A percentile compares a stretch with the other conserved stretches of the same genome.
Evolutionary conservation across 2,113 vertebrate genomes (phyloP).

Genomic region (Callithrix jacchus): DNA sequence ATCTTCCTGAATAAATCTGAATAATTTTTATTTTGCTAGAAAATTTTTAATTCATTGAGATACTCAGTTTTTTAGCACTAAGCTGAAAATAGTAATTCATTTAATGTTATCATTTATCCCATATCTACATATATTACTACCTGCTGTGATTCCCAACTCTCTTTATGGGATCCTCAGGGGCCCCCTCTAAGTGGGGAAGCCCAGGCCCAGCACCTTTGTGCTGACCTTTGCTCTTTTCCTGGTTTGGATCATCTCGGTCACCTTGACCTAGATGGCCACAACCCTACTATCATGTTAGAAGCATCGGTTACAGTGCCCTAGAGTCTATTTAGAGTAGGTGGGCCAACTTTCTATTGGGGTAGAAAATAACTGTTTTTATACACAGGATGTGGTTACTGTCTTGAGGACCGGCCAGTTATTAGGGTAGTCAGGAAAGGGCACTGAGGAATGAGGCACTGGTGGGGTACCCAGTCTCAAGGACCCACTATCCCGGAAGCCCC

Average conservation of each 20-base stretch:
- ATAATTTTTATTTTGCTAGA: conserved; percentile 10
- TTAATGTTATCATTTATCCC: not conserved
- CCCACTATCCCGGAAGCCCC: not conserved
- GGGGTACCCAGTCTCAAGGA: not conserved
- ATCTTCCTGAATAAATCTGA: not conserved
- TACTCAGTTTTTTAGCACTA: not conserved
- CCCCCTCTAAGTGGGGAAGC: not conserved
- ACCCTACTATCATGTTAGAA: not conserved
- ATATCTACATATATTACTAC: not conserved
- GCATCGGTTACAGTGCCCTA: not conserved
- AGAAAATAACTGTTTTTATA: not conserved
- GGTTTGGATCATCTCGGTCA: not conserved
- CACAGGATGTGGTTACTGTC: not conserved
- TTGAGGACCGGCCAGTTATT: not conserved
- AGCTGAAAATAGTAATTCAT: not conserved
- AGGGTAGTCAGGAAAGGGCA: not conserved
- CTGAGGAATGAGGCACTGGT: not conserved
- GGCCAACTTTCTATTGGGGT: not conserved
- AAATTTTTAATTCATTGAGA: not conserved
- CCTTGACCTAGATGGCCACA: not conserved
- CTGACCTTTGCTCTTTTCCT: not conserved
- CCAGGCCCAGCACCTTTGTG: not conserved
- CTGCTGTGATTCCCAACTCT: not conserved
- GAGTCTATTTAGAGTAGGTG: not conserved
- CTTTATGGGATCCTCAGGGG: not conserved